Percentiles rank a stretch among this genome's conserved stretches.
These are phyloP conservation scores for Neotoxoptera formosana DNA, from an alignment of 1,140 invertebrate species.

Conservation along the genomic window DNA sequence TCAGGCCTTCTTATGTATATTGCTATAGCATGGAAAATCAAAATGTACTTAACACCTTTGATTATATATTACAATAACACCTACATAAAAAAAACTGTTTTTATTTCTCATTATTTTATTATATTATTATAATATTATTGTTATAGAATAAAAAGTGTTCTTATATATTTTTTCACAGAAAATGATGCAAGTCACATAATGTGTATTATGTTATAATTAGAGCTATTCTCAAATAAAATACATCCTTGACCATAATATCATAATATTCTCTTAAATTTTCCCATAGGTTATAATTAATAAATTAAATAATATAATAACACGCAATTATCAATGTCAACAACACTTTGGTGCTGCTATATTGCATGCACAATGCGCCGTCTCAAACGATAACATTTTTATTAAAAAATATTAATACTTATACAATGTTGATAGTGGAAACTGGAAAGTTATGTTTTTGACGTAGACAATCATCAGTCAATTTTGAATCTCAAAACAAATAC, in stretches of 20 bases:
- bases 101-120: background rate
- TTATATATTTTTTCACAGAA: background rate
- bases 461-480: background rate
- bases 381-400: background rate
- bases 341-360: conserved; percentile 2
- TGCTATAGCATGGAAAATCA: background rate
- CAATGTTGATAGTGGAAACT: background rate
- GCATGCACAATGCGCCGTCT: conserved; percentile 32
- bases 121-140: background rate
- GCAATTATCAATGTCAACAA: conserved; percentile 32
- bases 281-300: background rate
- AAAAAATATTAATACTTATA: background rate
- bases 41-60: background rate
- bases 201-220: background rate
- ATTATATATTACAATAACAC: background rate
- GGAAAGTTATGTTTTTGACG: background rate
- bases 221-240: background rate
- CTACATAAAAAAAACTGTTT: background rate
- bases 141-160: background rate
- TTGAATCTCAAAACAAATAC: background rate
- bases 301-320: background rate
- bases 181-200: background rate
- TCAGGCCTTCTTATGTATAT: too few relatives aligned
- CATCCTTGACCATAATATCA: conserved; percentile 30
- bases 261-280: conserved; percentile 26